Base-by-base conservation (phyloP, 2,797 vertebrate species). In the Scyliorhinus canicula region DNA sequence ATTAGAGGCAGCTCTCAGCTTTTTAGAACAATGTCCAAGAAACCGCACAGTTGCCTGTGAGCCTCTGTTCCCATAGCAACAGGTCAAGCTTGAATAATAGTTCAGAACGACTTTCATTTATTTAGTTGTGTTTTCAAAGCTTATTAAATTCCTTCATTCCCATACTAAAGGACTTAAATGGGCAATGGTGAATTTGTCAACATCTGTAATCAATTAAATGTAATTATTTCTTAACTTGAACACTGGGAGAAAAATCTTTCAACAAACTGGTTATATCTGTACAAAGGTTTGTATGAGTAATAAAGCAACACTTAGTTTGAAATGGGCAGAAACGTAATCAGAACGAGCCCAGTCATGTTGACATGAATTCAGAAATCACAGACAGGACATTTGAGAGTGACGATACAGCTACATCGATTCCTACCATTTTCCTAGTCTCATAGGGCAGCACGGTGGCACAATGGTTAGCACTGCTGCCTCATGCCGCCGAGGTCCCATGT, bases 31-130 rank as follows among this genome's bases (percentile, higher is more conserved):
- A 69, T 69, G 47, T 35, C 44, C 44, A 71, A 67, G 63, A 71
- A 65, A 71, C 26, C 91, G 40, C n/a, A 71, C 28, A 69, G 91
- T 93, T 69, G 24, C n/a, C 65, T 50, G 26, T 71, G 9, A 52
- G n/a, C 65, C 28, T 69, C 26, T 44, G 60, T 93, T 93, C 40
- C 91, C 91, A 71, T 47, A 69, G 63, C 65, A 93, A 93, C 91
- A 31, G 65, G 65, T 50, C 65, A 93, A 50, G 19, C 44, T 93
- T 47, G 40, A 93, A 93, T 93, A 69, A 67, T 14, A 35, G 28
- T 28, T 69, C 63, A 69, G 63, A 69, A 69, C 40, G 0, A 93
- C 9, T 26, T 69, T 71, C 28, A 69, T 50, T 93, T n/a, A n/a
- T n/a, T 93, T 44, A 47, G 40, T n/a, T 71, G 11, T 50, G 57